Evolutionary conservation across 1,140 invertebrate genomes (phyloP), one percentile per base, ranked within the genome.

Genomic region (Pseudomyrmex sp.): DNA sequence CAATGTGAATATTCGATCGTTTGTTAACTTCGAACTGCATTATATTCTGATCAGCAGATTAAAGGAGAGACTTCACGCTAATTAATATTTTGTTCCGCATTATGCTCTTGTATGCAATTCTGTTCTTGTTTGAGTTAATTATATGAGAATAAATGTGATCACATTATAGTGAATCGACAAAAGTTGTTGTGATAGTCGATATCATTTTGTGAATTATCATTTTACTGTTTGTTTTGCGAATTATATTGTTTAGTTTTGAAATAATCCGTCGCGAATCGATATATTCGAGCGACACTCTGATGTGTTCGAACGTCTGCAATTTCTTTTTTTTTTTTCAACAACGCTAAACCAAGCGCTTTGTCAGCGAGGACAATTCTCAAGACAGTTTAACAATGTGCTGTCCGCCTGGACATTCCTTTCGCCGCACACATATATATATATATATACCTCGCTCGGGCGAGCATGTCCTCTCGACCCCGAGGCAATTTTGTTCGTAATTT

Each of bases 401-500:
- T 15, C 85, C 74, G 85, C 65, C 87, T 82, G 84, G 83, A 87
- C 77, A 63, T 52, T 18, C 23, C 69, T 46, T 5, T 46, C 74
- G 18, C 62, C 62, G 18, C 54, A n/a, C 20, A 44, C 26, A 62
- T 54, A 44, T 61, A 62, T 54, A 44, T 61, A 62, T 54, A 44
- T 61, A 15, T 75, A 48, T 35, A 13, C 26, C 56, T 52, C 76
- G 46, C 4, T n/a, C 23, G 50, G 50, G 13, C 50, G 50, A 13
- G 50, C 50, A 13, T 44, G 20, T 62, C 84, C 69, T 70, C 89
- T 86, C 82, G 82, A 88, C 84, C 83, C 84, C 85, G 82, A 66
- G 83, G 90, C 87, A 91, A 91, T 91, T 91, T 91, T 91, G 87
- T 89, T 89, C 87, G 87, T 85, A 90, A 91, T 91, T 91, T 91